Conservation (phyloP, 2,797 vertebrate genomes). For the Crax fasciolata region DNA sequence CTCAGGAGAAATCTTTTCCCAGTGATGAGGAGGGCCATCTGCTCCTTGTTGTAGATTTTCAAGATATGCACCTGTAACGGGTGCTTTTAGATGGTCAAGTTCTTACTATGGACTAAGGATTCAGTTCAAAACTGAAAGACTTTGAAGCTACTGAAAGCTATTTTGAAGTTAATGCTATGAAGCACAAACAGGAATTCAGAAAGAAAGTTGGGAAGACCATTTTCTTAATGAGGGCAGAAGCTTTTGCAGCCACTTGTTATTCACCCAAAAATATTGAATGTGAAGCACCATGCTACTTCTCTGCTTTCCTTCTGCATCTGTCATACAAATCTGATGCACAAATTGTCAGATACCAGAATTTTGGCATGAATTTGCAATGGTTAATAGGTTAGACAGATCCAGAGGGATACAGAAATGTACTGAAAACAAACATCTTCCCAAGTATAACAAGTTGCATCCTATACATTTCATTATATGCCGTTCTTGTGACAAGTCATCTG, state of each 20-base stretch:
- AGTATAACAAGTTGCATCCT: background rate
- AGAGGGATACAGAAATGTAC: background rate
- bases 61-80: accelerated
- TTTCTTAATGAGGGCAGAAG: background rate
- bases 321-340: background rate
- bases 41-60: background rate
- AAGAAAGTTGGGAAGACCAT: background rate
- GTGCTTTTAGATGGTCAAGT: background rate
- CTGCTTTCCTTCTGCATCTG: background rate
- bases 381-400: background rate
- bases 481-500: background rate
- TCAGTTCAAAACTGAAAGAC: background rate
- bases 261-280: background rate
- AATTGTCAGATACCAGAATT: background rate
- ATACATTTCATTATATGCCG: background rate
- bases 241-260: background rate
- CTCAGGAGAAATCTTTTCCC: background rate
- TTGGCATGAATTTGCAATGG: background rate
- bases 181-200: background rate
- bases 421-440: background rate
- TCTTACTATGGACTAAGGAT: background rate
- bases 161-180: background rate
- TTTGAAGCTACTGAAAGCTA: background rate
- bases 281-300: background rate
- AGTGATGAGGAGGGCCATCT: background rate